Evolutionary conservation across 2,888 invertebrate genomes (phyloP).

Genomic region (Dynastes maya): DNA sequence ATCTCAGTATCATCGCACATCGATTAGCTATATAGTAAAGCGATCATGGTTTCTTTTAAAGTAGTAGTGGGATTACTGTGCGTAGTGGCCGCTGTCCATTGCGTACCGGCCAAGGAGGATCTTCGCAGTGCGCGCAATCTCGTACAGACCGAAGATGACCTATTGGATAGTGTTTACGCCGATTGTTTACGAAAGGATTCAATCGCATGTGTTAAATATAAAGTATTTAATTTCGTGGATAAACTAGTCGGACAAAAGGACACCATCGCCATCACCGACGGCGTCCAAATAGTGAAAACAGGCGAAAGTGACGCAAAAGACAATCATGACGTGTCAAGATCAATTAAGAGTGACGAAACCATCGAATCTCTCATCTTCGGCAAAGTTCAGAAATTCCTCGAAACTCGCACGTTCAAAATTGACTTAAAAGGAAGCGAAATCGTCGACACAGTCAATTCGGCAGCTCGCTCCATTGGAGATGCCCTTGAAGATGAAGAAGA

Average conservation of each 20-base stretch:
- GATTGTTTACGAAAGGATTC: conserved; percentile 85
- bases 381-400: conserved; percentile 82
- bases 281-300: conserved; percentile 83
- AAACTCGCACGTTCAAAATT: conserved; percentile 85
- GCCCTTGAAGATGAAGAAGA: conserved; percentile 79
- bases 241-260: conserved; percentile 83
- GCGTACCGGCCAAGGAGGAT: conserved; percentile 74
- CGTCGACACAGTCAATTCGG: conserved; percentile 73
- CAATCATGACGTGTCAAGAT: conserved; percentile 74
- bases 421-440: conserved; percentile 86
- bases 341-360: conserved; percentile 77
- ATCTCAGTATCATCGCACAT: conserved; percentile 50
- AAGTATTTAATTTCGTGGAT: conserved; percentile 85
- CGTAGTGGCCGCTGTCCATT: conserved; percentile 71
- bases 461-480: conserved; percentile 82
- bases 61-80: conserved; percentile 66
- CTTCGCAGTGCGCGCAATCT: conserved; percentile 69
- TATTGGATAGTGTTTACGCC: conserved; percentile 79
- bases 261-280: conserved; percentile 80
- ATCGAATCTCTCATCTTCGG: conserved; percentile 84
- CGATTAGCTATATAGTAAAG: conserved; percentile 43
- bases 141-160: conserved; percentile 78
- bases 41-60: conserved; percentile 68
- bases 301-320: conserved; percentile 76
- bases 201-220: conserved; percentile 84